These are phyloP conservation scores for Creontiades dilutus DNA, from an alignment of 2,888 invertebrate genomes.

Conservation along the genomic window DNA sequence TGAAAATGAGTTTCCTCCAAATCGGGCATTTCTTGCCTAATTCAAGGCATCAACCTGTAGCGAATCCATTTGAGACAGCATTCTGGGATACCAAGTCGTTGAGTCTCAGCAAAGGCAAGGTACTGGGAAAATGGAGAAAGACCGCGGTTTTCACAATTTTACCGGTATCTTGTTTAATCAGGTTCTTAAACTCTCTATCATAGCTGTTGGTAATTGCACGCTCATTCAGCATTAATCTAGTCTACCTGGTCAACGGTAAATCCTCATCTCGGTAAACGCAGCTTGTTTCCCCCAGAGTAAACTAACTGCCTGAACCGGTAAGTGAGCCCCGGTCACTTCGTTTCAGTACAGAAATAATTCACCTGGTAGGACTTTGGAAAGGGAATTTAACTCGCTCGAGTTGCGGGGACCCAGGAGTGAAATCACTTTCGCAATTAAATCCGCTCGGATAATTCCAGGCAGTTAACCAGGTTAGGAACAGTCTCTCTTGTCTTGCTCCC, in stretches of 20 bases:
- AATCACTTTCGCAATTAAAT: conserved; percentile 65
- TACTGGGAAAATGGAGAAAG: too few relatives aligned
- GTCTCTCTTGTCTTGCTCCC: conserved; percentile 9
- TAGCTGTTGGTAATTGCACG: too few relatives aligned
- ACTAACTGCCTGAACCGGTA: conserved; percentile 43
- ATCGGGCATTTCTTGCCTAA: too few relatives aligned
- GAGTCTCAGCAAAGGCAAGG: too few relatives aligned
- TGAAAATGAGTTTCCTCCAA: too few relatives aligned
- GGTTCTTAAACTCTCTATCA: too few relatives aligned
- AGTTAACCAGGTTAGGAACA: conserved; percentile 63
- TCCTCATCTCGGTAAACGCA: not conserved
- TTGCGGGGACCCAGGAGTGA: conserved; percentile 34
- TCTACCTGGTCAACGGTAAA: not conserved
- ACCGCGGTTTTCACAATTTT: too few relatives aligned
- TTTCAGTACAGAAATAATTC: conserved; percentile 49
- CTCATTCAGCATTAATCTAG: not conserved
- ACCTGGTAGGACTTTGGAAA: conserved; percentile 39
- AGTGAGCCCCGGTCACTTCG: conserved; percentile 18
- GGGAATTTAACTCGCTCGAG: conserved; percentile 30
- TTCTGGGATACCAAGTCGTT: too few relatives aligned
- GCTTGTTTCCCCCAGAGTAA: conserved; percentile 16
- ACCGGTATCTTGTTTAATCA: too few relatives aligned
- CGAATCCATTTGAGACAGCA: too few relatives aligned
- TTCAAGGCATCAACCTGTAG: too few relatives aligned
- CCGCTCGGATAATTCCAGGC: conserved; percentile 62